These are phyloP conservation scores for Chymomyza caudatula DNA, from an alignment of 2,888 invertebrate species.

Conservation along the genomic window DNA sequence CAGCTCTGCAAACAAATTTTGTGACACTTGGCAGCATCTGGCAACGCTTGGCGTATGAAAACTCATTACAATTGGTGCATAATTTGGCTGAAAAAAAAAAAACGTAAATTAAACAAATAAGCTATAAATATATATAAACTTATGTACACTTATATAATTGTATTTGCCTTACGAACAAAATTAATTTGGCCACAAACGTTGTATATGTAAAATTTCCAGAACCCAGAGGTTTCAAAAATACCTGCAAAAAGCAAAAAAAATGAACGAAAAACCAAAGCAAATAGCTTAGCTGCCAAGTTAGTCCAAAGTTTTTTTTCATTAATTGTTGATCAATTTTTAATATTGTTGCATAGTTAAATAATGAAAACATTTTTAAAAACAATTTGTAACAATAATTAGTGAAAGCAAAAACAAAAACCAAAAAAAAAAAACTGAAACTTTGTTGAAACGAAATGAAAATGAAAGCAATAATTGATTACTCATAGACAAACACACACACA, in stretches of 20 bases:
- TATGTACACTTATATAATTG: too few relatives aligned
- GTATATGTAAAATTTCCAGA: conserved; percentile 13
- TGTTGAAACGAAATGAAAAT: conserved; percentile 55
- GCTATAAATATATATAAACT: conserved; percentile 21
- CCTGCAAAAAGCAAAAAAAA: conserved; percentile 55
- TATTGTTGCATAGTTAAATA: conserved; percentile 68
- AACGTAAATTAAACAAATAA: conserved; percentile 21
- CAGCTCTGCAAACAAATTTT: not conserved
- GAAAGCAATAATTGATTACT: conserved; percentile 61
- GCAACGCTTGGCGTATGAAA: not conserved
- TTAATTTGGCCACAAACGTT: conserved; percentile 41
- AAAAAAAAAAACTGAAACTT: conserved; percentile 15
- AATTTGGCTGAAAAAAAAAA: conserved; percentile 37
- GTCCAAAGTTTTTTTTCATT: conserved; percentile 12
- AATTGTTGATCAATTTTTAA: conserved; percentile 65
- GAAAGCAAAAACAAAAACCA: conserved; percentile 27
- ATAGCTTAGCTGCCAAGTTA: not conserved
- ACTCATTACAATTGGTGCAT: conserved; percentile 39
- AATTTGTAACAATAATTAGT: conserved; percentile 68
- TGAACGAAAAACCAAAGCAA: not conserved
- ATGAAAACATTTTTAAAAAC: conserved; percentile 54
- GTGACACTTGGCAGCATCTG: conserved; percentile 3
- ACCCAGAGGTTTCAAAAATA: conserved; percentile 74
- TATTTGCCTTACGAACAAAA: conserved; percentile 55
- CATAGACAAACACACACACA: not conserved